These are phyloP conservation scores for Grapholita molesta DNA, from an alignment of 1,140 invertebrate species.

Conservation along the genomic window DNA sequence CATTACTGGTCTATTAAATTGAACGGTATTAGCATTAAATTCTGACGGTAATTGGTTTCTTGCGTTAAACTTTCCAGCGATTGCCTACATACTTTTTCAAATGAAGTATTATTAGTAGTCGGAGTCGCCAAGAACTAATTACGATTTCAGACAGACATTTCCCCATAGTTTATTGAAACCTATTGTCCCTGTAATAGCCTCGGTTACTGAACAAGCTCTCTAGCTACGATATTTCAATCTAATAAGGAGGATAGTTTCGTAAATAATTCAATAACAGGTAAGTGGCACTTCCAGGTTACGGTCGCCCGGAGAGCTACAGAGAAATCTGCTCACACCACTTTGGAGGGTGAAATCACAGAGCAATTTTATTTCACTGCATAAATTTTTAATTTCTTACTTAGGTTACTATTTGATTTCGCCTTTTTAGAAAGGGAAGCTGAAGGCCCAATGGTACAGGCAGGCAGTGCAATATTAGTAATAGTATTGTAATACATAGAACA, in stretches of 20 bases:
- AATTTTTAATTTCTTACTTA: constrained; percentile 52
- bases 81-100: constrained; percentile 4
- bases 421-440: background rate
- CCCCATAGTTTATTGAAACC: constrained; percentile 30
- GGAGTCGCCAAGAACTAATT: background rate
- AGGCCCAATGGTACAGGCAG: constrained; percentile 20
- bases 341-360: constrained; percentile 46
- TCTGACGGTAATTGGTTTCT: constrained; percentile 24
- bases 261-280: constrained; percentile 74
- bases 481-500: no score
- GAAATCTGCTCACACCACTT: constrained; percentile 46
- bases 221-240: constrained; percentile 65
- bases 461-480: background rate
- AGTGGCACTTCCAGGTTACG: constrained; percentile 67
- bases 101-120: constrained; percentile 3
- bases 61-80: constrained; percentile 16
- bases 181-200: constrained; percentile 37
- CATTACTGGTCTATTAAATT: constrained; percentile 30
- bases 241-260: constrained; percentile 71
- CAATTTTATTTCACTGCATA: constrained; percentile 52
- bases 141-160: constrained; percentile 4
- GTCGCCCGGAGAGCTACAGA: constrained; percentile 47
- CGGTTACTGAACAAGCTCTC: constrained; percentile 40
- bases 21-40: constrained; percentile 26
- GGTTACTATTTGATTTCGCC: background rate